Conservation (phyloP, 92 coral and sea anemone species). For the Parazoanthus swiftii region DNA sequence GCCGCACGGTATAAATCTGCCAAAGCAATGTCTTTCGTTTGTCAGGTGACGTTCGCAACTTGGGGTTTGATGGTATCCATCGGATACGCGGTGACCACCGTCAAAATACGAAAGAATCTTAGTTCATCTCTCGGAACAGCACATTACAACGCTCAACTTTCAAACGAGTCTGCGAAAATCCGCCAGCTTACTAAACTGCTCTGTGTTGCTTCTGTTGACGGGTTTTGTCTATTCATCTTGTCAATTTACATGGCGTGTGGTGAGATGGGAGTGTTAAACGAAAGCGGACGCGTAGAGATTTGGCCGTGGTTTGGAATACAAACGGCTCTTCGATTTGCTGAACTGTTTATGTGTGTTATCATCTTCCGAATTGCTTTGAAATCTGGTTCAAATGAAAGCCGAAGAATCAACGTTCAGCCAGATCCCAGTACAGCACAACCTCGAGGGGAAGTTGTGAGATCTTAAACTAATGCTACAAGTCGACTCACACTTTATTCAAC, state of each 20-base stretch:
- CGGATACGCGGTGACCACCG: slow-evolving; percentile 51
- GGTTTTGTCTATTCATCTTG: slow-evolving; percentile 48
- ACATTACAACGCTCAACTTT: slow-evolving; percentile 28
- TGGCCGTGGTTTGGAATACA: slow-evolving; percentile 60
- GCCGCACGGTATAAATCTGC: slow-evolving; percentile 43
- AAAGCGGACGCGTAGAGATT: too few relatives aligned
- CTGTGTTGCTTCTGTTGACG: slow-evolving; percentile 48
- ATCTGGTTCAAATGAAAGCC: neutral
- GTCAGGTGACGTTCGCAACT: slow-evolving; percentile 64
- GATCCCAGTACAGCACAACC: too few relatives aligned
- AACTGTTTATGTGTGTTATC: slow-evolving; percentile 52
- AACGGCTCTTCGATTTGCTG: slow-evolving; percentile 52
- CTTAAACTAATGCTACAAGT: too few relatives aligned
- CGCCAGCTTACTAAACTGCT: slow-evolving; percentile 42
- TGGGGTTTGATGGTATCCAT: slow-evolving; percentile 68
- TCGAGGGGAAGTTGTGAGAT: too few relatives aligned
- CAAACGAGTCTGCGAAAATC: slow-evolving; percentile 51
- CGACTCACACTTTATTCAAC: too few relatives aligned
- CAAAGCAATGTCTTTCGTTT: slow-evolving; percentile 51
- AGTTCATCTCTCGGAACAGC: neutral
- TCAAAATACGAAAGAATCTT: slow-evolving; percentile 57
- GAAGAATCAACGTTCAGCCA: neutral
- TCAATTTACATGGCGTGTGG: neutral
- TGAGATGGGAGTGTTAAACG: slow-evolving; percentile 35
- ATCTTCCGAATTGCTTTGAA: slow-evolving; percentile 13